Percentiles rank a stretch among this genome's conserved stretches.
Conservation (phyloP, 2,888 invertebrate genomes). For the Diadromus collaris region DNA sequence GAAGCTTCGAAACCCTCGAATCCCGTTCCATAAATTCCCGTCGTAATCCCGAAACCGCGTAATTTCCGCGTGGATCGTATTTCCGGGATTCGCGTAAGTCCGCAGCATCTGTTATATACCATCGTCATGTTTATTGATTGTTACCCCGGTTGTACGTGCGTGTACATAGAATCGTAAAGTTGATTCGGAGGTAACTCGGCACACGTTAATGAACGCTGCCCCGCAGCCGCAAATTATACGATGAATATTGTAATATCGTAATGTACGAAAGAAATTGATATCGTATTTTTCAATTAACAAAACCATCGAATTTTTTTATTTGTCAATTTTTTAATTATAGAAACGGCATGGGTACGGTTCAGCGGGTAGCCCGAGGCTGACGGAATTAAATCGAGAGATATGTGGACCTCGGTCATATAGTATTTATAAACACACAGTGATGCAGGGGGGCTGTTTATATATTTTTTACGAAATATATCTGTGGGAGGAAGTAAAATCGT, state of each 20-base stretch:
- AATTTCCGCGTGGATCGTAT: constrained; percentile 52
- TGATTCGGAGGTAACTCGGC: constrained; percentile 14
- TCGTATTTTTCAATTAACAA: background rate
- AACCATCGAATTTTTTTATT: background rate
- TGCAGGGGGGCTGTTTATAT: background rate
- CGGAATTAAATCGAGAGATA: constrained; percentile 14
- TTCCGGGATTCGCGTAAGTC: constrained; percentile 48
- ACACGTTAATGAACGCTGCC: background rate
- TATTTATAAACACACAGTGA: constrained; percentile 4
- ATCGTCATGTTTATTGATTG: constrained; percentile 12
- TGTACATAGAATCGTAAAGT: background rate
- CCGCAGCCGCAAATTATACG: background rate
- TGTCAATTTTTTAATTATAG: background rate
- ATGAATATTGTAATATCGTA: background rate
- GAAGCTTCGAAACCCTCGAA: constrained; percentile 46
- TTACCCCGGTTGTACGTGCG: background rate
- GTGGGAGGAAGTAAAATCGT: background rate
- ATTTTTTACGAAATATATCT: constrained; percentile 2
- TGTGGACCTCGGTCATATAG: background rate
- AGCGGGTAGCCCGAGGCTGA: background rate
- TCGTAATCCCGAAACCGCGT: constrained; percentile 56
- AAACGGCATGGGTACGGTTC: background rate
- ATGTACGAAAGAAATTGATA: too few species aligned
- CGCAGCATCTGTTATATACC: constrained; percentile 6
- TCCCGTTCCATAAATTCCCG: constrained; percentile 49